Conservation (phyloP, 2,113 vertebrate genomes). For the Coregonus clupeaformis region DNA sequence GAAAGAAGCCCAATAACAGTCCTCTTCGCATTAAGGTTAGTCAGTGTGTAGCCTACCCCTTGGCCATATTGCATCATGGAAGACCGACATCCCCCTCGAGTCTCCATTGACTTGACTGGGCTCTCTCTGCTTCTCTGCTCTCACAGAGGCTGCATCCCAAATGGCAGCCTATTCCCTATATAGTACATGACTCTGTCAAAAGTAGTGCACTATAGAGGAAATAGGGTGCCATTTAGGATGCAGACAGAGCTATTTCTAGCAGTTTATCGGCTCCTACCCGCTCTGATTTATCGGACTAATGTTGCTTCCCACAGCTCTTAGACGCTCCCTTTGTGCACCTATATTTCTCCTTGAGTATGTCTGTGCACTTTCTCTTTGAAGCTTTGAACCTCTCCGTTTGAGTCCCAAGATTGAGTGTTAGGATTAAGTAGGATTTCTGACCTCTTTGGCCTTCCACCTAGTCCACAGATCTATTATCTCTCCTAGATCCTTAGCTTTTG, state of each 20-base stretch:
- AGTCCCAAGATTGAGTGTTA: slow-evolving; percentile 51
- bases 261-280: slow-evolving; percentile 38
- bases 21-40: not conserved
- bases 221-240: no score
- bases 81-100: slow-evolving; percentile 13
- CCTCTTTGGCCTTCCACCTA: slow-evolving; percentile 37
- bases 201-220: no score
- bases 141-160: no score
- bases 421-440: slow-evolving; percentile 47
- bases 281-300: slow-evolving; percentile 47
- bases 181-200: no score
- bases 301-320: slow-evolving; percentile 42
- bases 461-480: slow-evolving; percentile 35
- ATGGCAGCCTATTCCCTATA: no score
- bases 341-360: slow-evolving; percentile 31
- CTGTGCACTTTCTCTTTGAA: slow-evolving; percentile 18
- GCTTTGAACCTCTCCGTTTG: slow-evolving; percentile 50
- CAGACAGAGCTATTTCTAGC: slow-evolving; percentile 49
- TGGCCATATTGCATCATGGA: slow-evolving; percentile 30
- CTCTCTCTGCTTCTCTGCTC: not conserved
- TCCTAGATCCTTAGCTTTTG: slow-evolving; percentile 26
- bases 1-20: not conserved
- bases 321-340: slow-evolving; percentile 37
- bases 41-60: not conserved
- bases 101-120: slow-evolving; percentile 26